phyloP scores from a whole-genome alignment of 2,797 vertebrate species.

The Percopsis omiscomaycus region DNA sequence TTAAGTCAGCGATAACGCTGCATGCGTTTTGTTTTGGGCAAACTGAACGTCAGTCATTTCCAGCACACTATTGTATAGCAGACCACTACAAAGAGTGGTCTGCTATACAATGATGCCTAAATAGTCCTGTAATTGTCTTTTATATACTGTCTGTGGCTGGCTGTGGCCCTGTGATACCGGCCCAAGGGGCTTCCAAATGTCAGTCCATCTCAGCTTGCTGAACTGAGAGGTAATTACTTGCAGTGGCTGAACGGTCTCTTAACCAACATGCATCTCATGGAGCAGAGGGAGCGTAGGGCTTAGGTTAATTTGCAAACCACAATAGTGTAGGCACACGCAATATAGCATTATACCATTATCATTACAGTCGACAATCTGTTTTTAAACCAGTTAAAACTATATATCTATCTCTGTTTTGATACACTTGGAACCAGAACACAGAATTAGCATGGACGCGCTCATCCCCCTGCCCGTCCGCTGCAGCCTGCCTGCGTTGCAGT shows the following conservation, averaged over 20 bases:
- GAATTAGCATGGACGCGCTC: conserved; percentile 49
- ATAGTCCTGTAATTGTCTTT: background rate
- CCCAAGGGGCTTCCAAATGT: too few species aligned
- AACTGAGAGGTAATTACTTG: conserved; percentile 39
- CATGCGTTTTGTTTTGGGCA: too few species aligned
- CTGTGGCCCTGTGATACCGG: background rate
- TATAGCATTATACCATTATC: background rate
- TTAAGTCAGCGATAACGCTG: too few species aligned
- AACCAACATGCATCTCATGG: conserved; percentile 7
- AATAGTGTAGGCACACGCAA: background rate
- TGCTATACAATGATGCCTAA: too few species aligned
- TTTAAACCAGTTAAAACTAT: too few species aligned
- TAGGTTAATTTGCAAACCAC: conserved; percentile 17
- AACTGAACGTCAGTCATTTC: too few species aligned
- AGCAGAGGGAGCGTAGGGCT: conserved; percentile 3
- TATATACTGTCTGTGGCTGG: background rate
- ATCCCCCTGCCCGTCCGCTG: conserved; percentile 57
- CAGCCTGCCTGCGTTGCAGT: conserved; percentile 65
- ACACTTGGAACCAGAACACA: conserved; percentile 16
- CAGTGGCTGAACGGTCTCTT: conserved; percentile 1
- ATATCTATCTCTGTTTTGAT: too few species aligned
- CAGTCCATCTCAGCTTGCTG: conserved; percentile 27
- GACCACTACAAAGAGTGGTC: too few species aligned
- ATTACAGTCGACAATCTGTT: background rate
- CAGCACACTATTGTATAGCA: too few species aligned